These are phyloP conservation scores for Mobula birostris DNA, from an alignment of 2,113 vertebrate species.

Conservation along the genomic window DNA sequence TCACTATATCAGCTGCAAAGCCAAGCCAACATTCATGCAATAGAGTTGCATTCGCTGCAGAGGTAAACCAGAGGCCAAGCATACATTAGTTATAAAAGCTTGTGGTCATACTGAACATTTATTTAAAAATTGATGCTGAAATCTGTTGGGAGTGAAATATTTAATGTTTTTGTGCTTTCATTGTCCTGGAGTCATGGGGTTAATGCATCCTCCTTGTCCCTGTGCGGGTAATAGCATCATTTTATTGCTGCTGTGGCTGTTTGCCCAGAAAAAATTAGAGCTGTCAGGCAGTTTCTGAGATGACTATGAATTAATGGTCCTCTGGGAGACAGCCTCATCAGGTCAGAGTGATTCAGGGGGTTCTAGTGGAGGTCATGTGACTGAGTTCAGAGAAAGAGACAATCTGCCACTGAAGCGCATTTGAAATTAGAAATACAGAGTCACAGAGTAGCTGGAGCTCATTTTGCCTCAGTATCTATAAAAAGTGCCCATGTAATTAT, in stretches of 20 bases:
- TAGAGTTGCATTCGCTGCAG: constrained; percentile 11
- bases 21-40: neutral
- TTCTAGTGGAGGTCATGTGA: constrained; percentile 29
- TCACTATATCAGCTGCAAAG: constrained; percentile 32
- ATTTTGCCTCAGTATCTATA: neutral
- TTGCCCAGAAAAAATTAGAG: constrained; percentile 45
- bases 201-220: constrained; percentile 47
- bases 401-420: constrained; percentile 13
- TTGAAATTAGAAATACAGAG: neutral
- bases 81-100: constrained; percentile 48
- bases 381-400: neutral
- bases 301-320: constrained; percentile 45
- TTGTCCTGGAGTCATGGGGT: constrained; percentile 47
- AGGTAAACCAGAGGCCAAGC: constrained; percentile 48
- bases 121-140: constrained; percentile 49
- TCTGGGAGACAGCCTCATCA: constrained; percentile 41
- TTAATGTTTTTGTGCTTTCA: constrained; percentile 43
- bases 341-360: constrained; percentile 40
- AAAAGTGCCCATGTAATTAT: neutral
- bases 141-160: constrained; percentile 44
- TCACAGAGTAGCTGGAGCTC: neutral
- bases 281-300: constrained; percentile 42
- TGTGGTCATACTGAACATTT: constrained; percentile 45
- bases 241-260: constrained; percentile 42
- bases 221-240: constrained; percentile 42